phyloP scores from a whole-genome alignment of 2,888 invertebrate species.

The Acleris cristana region DNA sequence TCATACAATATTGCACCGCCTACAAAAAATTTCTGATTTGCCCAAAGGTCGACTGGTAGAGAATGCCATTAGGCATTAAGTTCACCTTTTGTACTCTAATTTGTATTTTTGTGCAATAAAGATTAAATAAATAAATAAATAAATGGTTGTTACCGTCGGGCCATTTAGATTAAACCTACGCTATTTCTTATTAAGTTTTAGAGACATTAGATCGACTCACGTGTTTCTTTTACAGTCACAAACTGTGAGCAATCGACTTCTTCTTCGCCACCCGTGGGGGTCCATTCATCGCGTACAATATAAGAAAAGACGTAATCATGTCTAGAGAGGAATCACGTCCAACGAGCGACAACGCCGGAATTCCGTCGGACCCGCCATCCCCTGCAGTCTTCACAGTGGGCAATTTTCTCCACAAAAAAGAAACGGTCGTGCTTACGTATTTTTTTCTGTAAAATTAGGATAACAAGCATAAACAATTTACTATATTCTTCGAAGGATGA shows the following conservation, averaged over 20 bases:
- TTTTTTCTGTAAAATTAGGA: constrained; percentile 58
- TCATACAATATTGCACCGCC: too few species aligned
- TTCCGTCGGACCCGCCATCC: constrained; percentile 68
- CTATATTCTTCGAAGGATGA: constrained; percentile 35
- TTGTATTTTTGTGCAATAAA: too few species aligned
- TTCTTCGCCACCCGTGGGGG: constrained; percentile 59
- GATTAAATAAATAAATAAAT: too few species aligned
- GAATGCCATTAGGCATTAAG: too few species aligned
- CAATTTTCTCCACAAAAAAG: constrained; percentile 65
- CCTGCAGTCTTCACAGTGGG: constrained; percentile 58
- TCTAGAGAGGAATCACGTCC: constrained; percentile 76
- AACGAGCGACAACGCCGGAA: constrained; percentile 76
- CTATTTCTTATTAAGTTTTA: neutral
- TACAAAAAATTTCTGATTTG: too few species aligned
- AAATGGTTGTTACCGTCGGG: too few species aligned
- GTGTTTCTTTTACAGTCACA: constrained; percentile 57
- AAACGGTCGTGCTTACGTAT: constrained; percentile 51
- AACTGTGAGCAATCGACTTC: constrained; percentile 68
- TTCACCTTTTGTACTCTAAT: too few species aligned
- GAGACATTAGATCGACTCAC: constrained; percentile 39
- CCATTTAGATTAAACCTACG: too few species aligned
- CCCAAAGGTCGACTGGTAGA: too few species aligned
- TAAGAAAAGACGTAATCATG: constrained; percentile 79
- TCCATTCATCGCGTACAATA: constrained; percentile 74
- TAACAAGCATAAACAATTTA: constrained; percentile 49